Evolutionary conservation across 2,797 vertebrate species (phyloP).

Genomic region (Semaprochilodus insignis): DNA sequence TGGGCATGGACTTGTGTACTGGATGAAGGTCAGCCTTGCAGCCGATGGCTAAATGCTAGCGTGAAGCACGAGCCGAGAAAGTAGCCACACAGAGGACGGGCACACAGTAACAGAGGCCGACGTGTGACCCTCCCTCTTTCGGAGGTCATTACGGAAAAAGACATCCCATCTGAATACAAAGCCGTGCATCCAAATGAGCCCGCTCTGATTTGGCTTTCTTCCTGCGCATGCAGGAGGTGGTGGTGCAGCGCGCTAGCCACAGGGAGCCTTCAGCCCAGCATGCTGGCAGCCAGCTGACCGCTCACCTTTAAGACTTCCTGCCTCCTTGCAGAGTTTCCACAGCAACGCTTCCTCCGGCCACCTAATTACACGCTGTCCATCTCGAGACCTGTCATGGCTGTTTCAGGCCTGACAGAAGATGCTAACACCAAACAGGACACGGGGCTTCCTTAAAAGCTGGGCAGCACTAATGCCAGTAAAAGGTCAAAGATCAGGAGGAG

Average conservation of each 20-base stretch:
- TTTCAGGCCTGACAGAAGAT: constrained; percentile 29
- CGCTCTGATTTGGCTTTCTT: constrained; percentile 33
- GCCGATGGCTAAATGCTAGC: constrained; percentile 54
- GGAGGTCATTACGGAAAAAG: constrained; percentile 69
- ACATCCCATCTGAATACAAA: constrained; percentile 35
- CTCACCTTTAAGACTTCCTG: constrained; percentile 53
- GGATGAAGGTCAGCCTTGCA: constrained; percentile 61
- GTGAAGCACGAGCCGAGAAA: constrained; percentile 45
- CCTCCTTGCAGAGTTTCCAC: constrained; percentile 51
- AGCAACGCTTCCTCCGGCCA: constrained; percentile 56
- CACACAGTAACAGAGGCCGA: constrained; percentile 72
- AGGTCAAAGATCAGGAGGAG: constrained; percentile 7
- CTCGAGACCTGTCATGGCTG: constrained; percentile 26
- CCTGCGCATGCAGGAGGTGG: constrained; percentile 32
- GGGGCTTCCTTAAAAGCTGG: not conserved
- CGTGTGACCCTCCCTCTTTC: constrained; percentile 67
- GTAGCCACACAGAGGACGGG: constrained; percentile 52
- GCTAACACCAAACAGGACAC: constrained; percentile 7
- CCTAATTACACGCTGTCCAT: constrained; percentile 52
- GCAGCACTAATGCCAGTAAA: too few species aligned
- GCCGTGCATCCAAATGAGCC: constrained; percentile 45
- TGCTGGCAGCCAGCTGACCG: constrained; percentile 37
- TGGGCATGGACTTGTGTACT: constrained; percentile 48
- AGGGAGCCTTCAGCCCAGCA: constrained; percentile 51
- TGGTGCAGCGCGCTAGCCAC: constrained; percentile 29